Conservation (phyloP, 1,140 invertebrate species). For the Brachionus plicatilis region DNA sequence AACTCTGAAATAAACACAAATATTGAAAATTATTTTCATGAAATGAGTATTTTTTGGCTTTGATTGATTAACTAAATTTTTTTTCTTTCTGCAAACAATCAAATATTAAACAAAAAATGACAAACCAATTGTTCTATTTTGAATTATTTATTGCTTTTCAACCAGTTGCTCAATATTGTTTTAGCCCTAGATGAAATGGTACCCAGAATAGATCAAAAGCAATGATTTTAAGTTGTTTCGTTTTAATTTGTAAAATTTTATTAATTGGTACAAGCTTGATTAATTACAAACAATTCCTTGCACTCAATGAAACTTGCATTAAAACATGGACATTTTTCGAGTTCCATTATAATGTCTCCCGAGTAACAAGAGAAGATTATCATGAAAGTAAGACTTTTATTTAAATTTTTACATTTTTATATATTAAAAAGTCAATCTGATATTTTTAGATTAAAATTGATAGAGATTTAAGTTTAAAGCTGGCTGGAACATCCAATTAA, state of each 20-base stretch:
- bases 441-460: neutral
- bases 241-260: neutral
- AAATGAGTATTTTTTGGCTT: neutral
- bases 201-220: neutral
- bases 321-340: conserved; percentile 30
- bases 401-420: neutral
- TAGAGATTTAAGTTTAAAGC: too few relatives aligned
- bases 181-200: neutral
- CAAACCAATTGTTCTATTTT: neutral
- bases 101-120: neutral
- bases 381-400: neutral
- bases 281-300: neutral
- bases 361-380: neutral
- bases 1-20: neutral
- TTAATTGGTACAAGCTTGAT: neutral
- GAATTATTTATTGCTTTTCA: too few relatives aligned
- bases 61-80: neutral
- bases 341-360: neutral
- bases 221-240: neutral
- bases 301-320: neutral
- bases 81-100: neutral
- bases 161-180: neutral
- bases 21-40: neutral
- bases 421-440: neutral
- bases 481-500: too few relatives aligned